phyloP scores from a whole-genome alignment of 2,113 vertebrate species.

The Fregata magnificens region DNA sequence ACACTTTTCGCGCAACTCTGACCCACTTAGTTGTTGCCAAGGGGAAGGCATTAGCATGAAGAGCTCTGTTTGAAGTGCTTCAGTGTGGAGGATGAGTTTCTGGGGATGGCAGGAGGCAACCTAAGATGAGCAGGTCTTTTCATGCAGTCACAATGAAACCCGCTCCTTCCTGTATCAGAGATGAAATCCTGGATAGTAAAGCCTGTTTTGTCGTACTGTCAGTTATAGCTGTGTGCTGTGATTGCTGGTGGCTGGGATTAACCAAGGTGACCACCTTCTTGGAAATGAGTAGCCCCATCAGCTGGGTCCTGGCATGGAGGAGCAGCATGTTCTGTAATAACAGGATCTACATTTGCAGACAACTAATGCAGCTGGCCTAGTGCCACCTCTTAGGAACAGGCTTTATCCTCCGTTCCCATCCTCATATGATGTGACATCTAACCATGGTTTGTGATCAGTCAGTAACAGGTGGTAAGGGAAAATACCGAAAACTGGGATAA shows the following conservation, averaged over 20 bases:
- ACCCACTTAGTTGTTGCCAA: neutral
- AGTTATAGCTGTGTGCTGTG: neutral
- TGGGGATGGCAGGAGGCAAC: neutral
- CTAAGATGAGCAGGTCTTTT: neutral
- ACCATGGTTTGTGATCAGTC: neutral
- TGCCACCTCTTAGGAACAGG: neutral
- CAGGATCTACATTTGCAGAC: neutral
- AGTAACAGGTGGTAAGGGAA: neutral
- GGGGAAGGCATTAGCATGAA: neutral
- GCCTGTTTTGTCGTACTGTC: neutral
- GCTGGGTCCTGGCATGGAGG: rapidly evolving
- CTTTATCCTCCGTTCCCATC: neutral
- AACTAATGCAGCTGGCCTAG: neutral
- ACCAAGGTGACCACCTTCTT: neutral
- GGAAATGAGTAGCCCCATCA: no score
- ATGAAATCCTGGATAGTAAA: neutral
- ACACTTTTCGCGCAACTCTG: neutral
- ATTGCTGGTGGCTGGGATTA: no score
- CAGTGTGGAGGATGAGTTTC: neutral
- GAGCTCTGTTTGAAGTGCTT: neutral
- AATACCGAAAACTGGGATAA: neutral
- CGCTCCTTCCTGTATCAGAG: no score
- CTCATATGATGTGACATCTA: rapidly evolving
- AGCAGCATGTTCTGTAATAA: neutral
- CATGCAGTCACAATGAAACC: rapidly evolving